Percentiles rank a stretch among this genome's conserved stretches.
phyloP scores from a whole-genome alignment of 2,113 vertebrate species.

The Tonatia bakeri region DNA sequence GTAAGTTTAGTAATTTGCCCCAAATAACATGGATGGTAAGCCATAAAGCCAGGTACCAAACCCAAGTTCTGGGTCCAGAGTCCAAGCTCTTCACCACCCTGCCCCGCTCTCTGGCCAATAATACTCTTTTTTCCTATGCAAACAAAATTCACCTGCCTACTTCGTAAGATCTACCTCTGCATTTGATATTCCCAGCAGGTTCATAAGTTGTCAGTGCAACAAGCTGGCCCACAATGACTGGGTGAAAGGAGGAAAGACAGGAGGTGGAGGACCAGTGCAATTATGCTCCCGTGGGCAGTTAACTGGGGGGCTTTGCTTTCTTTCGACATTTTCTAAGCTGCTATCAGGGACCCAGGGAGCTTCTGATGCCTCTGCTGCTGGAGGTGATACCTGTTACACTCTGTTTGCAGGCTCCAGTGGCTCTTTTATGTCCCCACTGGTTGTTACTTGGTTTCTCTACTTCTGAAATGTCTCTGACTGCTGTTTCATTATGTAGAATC shows the following conservation, averaged over 20 bases:
- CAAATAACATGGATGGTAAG: background rate
- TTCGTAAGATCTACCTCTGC: background rate
- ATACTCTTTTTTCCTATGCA: background rate
- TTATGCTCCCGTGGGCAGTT: constrained; percentile 30
- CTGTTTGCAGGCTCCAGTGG: constrained; percentile 56
- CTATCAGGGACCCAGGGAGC: constrained; percentile 68
- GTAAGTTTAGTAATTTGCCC: background rate
- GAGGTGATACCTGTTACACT: constrained; percentile 56
- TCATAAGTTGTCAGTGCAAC: background rate
- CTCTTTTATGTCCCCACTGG: constrained; percentile 74
- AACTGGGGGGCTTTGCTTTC: background rate
- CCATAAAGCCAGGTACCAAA: background rate
- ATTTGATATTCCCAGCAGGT: background rate
- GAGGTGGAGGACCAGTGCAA: constrained; percentile 30
- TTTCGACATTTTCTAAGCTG: constrained; percentile 55
- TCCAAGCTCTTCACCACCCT: background rate
- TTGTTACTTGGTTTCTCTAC: constrained; percentile 72
- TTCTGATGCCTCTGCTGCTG: constrained; percentile 52
- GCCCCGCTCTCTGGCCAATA: background rate
- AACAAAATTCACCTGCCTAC: background rate
- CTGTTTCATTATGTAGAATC: constrained; percentile 82
- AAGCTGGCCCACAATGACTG: background rate
- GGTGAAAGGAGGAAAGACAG: background rate
- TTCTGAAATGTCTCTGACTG: constrained; percentile 76
- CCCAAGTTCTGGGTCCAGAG: background rate